These are phyloP conservation scores for Goniozus legneri DNA, from an alignment of 1,140 invertebrate genomes.

Conservation along the genomic window DNA sequence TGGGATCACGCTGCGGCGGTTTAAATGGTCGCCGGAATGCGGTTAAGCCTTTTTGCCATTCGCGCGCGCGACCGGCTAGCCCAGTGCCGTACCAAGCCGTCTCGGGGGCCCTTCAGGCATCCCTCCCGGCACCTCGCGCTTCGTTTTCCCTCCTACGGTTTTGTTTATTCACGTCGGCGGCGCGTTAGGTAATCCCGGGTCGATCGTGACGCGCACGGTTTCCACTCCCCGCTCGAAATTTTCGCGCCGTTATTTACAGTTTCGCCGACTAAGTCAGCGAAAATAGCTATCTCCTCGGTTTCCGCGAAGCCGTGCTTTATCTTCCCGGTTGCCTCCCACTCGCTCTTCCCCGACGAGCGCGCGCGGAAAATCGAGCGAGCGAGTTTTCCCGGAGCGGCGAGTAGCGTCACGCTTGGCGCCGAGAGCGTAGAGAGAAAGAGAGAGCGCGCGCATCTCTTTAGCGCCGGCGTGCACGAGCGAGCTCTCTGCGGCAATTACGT, in stretches of 20 bases:
- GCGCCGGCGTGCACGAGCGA: neutral
- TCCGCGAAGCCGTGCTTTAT: neutral
- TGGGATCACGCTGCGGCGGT: conserved; percentile 33
- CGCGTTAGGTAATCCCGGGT: neutral
- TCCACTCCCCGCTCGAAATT: neutral
- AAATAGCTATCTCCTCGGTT: neutral
- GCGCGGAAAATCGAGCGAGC: no score
- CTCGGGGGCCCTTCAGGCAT: conserved; percentile 19
- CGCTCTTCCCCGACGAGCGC: no score
- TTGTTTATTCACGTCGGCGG: neutral
- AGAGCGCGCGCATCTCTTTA: neutral
- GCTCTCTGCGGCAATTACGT: no score
- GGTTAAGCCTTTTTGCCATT: conserved; percentile 43
- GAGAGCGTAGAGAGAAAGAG: neutral
- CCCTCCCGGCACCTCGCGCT: neutral
- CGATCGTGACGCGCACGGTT: neutral
- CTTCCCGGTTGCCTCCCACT: no score
- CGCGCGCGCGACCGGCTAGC: conserved; percentile 22
- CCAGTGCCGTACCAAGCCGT: conserved; percentile 14
- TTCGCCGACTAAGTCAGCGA: neutral
- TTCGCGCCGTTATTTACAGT: neutral
- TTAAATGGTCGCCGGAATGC: conserved; percentile 45
- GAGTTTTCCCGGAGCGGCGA: neutral
- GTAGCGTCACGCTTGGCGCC: neutral
- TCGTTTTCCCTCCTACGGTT: neutral